Conservation (phyloP, 2,113 vertebrate species). For the Formicarius rufipectus region DNA sequence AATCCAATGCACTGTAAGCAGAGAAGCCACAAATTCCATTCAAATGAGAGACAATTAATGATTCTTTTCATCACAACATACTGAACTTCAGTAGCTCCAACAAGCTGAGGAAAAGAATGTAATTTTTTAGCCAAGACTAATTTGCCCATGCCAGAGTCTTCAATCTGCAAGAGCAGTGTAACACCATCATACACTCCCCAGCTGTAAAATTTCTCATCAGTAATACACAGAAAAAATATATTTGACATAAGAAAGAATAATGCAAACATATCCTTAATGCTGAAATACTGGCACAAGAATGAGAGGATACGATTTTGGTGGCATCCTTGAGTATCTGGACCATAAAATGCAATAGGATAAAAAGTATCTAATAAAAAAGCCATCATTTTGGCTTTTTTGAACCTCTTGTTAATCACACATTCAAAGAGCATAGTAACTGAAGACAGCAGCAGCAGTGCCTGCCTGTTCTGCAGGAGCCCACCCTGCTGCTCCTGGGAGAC, state of each 20-base stretch:
- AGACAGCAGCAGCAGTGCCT: neutral
- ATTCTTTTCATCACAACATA: neutral
- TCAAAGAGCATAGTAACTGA: neutral
- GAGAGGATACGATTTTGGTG: neutral
- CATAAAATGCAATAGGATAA: neutral
- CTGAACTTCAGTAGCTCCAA: neutral
- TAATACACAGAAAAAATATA: neutral
- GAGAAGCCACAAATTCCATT: neutral
- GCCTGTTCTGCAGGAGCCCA: neutral
- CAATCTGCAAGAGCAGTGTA: neutral
- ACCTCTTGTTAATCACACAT: neutral
- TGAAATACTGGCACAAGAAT: slow-evolving; percentile 6
- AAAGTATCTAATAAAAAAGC: neutral
- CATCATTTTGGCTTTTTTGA: neutral
- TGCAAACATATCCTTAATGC: neutral
- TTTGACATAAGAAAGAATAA: neutral
- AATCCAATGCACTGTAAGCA: neutral
- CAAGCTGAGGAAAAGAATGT: neutral
- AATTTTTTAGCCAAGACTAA: neutral
- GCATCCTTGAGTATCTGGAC: neutral
- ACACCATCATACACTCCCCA: neutral
- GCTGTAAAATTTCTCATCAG: neutral
- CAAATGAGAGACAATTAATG: neutral
- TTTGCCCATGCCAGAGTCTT: neutral
- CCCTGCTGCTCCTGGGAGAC: neutral